Conservation (phyloP, 2,113 vertebrate species). For the Nesogale talazaci region DNA sequence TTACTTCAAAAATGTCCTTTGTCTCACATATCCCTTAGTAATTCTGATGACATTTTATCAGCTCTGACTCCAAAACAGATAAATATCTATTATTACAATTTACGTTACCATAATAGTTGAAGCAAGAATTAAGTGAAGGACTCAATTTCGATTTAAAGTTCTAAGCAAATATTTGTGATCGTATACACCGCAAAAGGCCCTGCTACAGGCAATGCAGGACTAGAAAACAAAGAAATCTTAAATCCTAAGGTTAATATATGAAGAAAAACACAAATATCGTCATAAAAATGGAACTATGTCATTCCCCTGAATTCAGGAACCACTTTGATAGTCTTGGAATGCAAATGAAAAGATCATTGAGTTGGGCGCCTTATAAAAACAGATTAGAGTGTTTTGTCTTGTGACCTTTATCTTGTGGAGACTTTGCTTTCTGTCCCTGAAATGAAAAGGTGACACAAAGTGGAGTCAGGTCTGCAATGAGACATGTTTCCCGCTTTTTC, state of each 20-base stretch:
- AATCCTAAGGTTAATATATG: not conserved
- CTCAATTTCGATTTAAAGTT: too few relatives aligned
- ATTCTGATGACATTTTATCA: not conserved
- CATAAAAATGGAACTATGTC: not conserved
- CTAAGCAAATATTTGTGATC: too few relatives aligned
- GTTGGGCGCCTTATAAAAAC: not conserved
- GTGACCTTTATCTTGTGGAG: not conserved
- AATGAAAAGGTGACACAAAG: not conserved
- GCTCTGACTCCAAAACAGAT: not conserved
- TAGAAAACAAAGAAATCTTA: not conserved
- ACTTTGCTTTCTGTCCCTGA: not conserved
- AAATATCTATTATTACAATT: not conserved
- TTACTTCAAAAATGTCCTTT: not conserved
- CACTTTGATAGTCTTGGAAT: not conserved
- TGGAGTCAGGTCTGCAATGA: not conserved
- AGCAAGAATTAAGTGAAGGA: too few relatives aligned
- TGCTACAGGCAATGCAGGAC: not conserved
- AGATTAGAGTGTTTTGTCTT: not conserved
- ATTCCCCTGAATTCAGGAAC: not conserved
- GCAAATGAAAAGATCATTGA: not conserved
- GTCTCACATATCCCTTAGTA: not conserved
- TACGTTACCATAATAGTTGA: too few relatives aligned
- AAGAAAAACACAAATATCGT: not conserved
- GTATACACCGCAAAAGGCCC: not conserved
- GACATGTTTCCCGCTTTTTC: not conserved